These are phyloP conservation scores for Kryptopterus vitreolus DNA, from an alignment of 2,797 vertebrate genomes.

Conservation along the genomic window DNA sequence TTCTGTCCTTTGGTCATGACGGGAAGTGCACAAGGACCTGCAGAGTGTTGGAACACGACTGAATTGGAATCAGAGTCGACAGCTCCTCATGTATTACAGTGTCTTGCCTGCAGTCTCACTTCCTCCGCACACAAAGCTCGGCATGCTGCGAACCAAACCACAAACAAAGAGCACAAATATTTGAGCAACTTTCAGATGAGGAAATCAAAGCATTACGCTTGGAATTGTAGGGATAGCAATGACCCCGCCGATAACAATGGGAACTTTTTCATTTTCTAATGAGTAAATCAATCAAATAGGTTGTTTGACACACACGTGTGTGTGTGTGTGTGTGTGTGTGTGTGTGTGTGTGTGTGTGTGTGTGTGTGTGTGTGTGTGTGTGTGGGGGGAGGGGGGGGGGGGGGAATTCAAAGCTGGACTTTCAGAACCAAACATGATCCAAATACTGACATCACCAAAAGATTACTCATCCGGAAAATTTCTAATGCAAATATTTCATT, in stretches of 20 bases:
- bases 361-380: no score
- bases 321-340: no score
- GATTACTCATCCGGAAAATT: no score
- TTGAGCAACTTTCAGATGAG: constrained; percentile 54
- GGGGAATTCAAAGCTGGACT: neutral
- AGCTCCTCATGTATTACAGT: neutral
- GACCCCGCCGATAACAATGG: constrained; percentile 2
- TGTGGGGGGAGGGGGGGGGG: no score
- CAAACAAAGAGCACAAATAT: constrained; percentile 51
- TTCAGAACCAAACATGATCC: neutral
- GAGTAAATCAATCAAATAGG: neutral
- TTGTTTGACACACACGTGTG: neutral
- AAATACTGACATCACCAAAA: neutral
- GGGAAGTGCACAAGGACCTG: neutral
- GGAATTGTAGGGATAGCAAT: constrained; percentile 31
- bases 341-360: no score
- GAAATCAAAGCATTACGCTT: constrained; percentile 42
- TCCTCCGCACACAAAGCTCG: constrained; percentile 29
- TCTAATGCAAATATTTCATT: no score
- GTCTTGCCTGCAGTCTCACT: constrained; percentile 29
- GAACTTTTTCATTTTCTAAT: constrained; percentile 29
- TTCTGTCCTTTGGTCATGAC: neutral
- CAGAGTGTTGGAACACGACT: neutral
- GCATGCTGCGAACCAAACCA: neutral
- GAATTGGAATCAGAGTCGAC: neutral